phyloP scores from a whole-genome alignment of 1,140 invertebrate genomes.

The Drosophila leontia region DNA sequence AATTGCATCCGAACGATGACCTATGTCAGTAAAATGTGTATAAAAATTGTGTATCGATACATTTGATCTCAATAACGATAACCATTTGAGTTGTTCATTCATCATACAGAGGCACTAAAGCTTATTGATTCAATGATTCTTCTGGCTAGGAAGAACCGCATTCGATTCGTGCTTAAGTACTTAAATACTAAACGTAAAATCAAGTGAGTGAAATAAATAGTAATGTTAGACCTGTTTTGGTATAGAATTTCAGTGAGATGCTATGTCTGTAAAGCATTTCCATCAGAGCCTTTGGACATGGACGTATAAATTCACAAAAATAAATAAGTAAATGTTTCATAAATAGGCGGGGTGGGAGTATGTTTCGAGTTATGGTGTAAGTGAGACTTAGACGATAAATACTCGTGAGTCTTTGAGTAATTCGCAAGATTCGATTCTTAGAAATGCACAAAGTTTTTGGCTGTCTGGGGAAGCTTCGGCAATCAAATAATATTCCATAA shows the following conservation, averaged over 20 bases:
- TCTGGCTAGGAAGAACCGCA: slow-evolving; percentile 6
- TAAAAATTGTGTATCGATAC: slow-evolving; percentile 28
- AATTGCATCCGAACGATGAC: slow-evolving; percentile 27
- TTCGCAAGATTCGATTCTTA: slow-evolving; percentile 26
- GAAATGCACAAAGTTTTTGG: slow-evolving; percentile 39
- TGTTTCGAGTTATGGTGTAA: slow-evolving; percentile 13
- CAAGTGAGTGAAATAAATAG: slow-evolving; percentile 33
- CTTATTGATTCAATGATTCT: slow-evolving; percentile 38
- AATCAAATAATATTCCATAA: slow-evolving; percentile 18
- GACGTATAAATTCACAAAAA: slow-evolving; percentile 20
- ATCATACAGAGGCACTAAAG: slow-evolving; percentile 51
- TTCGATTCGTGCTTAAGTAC: slow-evolving; percentile 44
- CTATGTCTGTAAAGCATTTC: slow-evolving; percentile 11
- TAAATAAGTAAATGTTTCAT: slow-evolving; percentile 18
- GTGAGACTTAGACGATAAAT: slow-evolving; percentile 6
- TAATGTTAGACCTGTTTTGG: slow-evolving; percentile 34
- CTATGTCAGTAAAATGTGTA: slow-evolving; percentile 5
- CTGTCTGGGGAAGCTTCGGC: slow-evolving; percentile 3
- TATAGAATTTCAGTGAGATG: slow-evolving; percentile 27
- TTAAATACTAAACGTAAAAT: slow-evolving; percentile 34
- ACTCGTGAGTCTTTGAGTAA: slow-evolving; percentile 38
- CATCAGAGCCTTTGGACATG: slow-evolving; percentile 22
- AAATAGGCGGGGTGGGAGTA: slow-evolving; percentile 35
- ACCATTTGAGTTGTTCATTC: slow-evolving; percentile 34
- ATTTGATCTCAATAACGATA: slow-evolving; percentile 20